Conservation (phyloP, 2,113 vertebrate genomes). For the Syngnathus floridae region DNA sequence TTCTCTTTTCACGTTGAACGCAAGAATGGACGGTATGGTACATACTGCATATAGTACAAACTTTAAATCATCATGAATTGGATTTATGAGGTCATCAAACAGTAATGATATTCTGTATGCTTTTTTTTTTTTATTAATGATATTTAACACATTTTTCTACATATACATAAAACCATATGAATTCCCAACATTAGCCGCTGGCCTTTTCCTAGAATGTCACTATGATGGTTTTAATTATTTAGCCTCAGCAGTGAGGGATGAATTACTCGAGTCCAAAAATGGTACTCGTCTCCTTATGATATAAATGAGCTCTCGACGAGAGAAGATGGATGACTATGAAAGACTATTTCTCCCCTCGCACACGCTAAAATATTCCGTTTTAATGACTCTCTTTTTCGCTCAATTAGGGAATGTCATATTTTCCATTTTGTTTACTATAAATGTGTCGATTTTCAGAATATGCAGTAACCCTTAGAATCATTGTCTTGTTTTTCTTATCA, state of each 20-base stretch:
- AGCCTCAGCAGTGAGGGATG: constrained; percentile 33
- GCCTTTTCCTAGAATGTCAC: constrained; percentile 7
- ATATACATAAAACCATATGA: not conserved
- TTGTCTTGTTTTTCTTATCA: not conserved
- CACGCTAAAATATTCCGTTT: not conserved
- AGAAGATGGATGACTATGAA: constrained; percentile 24
- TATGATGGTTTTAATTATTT: constrained; percentile 46
- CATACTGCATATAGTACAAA: not conserved
- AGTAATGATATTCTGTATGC: not conserved
- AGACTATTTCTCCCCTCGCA: constrained; percentile 24
- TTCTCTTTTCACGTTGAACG: not conserved
- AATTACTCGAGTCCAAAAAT: constrained; percentile 54
- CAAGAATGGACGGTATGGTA: not conserved
- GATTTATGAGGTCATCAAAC: not conserved
- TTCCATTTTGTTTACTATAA: not conserved
- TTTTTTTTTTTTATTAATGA: not conserved
- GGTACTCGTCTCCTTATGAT: constrained; percentile 55
- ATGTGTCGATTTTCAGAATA: not conserved
- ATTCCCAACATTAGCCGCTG: not conserved
- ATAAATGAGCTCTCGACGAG: constrained; percentile 37
- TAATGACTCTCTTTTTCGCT: constrained; percentile 4
- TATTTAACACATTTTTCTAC: not conserved
- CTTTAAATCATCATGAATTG: not conserved
- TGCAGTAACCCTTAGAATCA: not conserved
- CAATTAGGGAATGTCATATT: constrained; percentile 4